Evolutionary conservation across 2,888 invertebrate genomes (phyloP).

Genomic region (Phyllotreta striolata): DNA sequence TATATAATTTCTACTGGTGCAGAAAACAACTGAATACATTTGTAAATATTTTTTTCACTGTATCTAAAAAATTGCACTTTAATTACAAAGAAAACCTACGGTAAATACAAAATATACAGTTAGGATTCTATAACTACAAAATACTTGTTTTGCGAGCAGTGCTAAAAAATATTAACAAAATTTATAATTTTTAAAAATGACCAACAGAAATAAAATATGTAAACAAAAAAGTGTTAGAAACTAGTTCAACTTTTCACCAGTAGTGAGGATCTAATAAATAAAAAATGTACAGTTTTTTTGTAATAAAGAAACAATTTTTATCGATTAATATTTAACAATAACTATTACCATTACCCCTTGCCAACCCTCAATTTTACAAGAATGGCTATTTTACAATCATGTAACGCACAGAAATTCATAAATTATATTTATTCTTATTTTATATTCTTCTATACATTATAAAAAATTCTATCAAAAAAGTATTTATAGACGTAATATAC

Average conservation of each 20-base stretch:
- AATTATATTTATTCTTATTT: slow-evolving; percentile 16
- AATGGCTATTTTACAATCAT: slow-evolving; percentile 49
- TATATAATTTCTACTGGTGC: slow-evolving; percentile 57
- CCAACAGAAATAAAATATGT: slow-evolving; percentile 56
- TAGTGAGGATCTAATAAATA: slow-evolving; percentile 54
- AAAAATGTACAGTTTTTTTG: slow-evolving; percentile 53
- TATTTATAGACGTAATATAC: slow-evolving; percentile 28
- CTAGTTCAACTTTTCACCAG: slow-evolving; percentile 53
- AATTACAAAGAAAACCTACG: slow-evolving; percentile 49
- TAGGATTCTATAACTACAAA: slow-evolving; percentile 44
- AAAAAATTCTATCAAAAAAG: slow-evolving; percentile 29
- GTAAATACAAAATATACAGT: slow-evolving; percentile 48
- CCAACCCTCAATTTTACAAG: slow-evolving; percentile 54
- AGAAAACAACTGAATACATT: slow-evolving; percentile 51
- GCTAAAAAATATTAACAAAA: slow-evolving; percentile 55
- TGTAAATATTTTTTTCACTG: slow-evolving; percentile 54
- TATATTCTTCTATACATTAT: slow-evolving; percentile 30
- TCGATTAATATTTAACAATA: slow-evolving; percentile 52
- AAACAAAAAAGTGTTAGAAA: slow-evolving; percentile 54
- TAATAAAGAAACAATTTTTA: slow-evolving; percentile 53
- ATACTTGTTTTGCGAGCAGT: slow-evolving; percentile 38
- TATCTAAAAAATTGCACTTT: slow-evolving; percentile 51
- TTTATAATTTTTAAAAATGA: slow-evolving; percentile 48
- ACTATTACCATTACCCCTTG: slow-evolving; percentile 52
- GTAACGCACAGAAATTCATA: slow-evolving; percentile 37